Evolutionary conservation across 2,797 vertebrate species (phyloP).

Genomic region (Pachyuromys duprasi): DNA sequence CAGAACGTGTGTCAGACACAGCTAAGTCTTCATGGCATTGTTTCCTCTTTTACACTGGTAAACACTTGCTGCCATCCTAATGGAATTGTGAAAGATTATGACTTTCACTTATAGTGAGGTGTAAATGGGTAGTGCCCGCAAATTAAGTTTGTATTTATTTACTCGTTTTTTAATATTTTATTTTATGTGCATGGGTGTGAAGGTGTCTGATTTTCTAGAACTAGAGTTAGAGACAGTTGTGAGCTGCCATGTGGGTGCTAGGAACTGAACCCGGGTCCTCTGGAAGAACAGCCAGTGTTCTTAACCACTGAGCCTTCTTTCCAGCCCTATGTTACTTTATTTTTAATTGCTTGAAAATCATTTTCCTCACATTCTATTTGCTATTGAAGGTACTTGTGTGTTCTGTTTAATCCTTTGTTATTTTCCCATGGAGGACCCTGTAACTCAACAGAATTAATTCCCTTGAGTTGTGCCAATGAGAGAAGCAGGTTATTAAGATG

Average conservation of each 20-base stretch:
- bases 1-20: neutral
- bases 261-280: no score
- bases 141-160: constrained; percentile 54
- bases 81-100: constrained; percentile 25
- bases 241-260: no score
- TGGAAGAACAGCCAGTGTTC: no score
- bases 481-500: constrained; percentile 20
- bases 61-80: neutral
- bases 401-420: neutral
- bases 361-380: neutral
- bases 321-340: constrained; percentile 15
- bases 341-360: constrained; percentile 43
- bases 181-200: no score
- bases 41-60: constrained; percentile 1
- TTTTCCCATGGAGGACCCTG: neutral
- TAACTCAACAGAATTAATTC: constrained; percentile 25
- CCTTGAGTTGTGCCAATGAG: neutral
- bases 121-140: neutral
- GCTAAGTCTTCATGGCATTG: neutral
- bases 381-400: neutral
- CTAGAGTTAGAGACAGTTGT: no score
- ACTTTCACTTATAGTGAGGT: constrained; percentile 1
- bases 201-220: no score
- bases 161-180: neutral
- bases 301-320: no score